A percentile compares a stretch with the other conserved stretches of the same genome.
These are phyloP conservation scores for Butorides virescens DNA, from an alignment of 2,113 vertebrate genomes.

Conservation along the genomic window DNA sequence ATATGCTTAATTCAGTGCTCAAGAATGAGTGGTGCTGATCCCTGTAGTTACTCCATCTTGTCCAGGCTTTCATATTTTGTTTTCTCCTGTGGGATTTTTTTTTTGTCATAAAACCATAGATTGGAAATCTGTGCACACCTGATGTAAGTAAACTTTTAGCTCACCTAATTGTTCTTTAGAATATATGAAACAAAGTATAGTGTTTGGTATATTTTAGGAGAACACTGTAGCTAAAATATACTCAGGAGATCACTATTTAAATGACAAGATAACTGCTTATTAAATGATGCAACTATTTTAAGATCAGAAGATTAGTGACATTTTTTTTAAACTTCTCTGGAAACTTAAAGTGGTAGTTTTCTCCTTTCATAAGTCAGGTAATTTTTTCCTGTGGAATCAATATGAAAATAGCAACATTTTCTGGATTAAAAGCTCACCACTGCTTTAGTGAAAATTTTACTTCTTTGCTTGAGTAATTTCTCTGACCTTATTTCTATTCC, in stretches of 20 bases:
- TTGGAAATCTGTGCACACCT: background rate
- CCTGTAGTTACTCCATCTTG: background rate
- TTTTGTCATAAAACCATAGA: background rate
- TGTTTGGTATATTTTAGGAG: conserved; percentile 14
- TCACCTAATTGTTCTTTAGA: background rate
- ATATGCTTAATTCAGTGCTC: background rate
- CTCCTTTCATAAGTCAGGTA: background rate
- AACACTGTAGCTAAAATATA: background rate
- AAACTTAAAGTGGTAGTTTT: background rate
- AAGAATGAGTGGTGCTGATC: background rate
- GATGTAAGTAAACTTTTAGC: background rate
- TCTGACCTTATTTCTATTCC: background rate
- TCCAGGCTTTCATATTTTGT: background rate
- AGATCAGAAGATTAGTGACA: background rate
- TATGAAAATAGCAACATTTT: background rate
- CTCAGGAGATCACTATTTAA: background rate
- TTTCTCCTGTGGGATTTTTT: background rate
- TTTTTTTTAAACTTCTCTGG: background rate
- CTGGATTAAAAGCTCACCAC: background rate
- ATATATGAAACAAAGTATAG: background rate
- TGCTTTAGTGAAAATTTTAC: background rate
- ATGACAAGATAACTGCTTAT: conserved; percentile 14
- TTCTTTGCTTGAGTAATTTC: conserved; percentile 21
- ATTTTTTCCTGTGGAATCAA: background rate
- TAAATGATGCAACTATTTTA: conserved; percentile 7